Base-by-base conservation (phyloP, 2,113 vertebrate genomes). In the Hyperoodon ampullatus region DNA sequence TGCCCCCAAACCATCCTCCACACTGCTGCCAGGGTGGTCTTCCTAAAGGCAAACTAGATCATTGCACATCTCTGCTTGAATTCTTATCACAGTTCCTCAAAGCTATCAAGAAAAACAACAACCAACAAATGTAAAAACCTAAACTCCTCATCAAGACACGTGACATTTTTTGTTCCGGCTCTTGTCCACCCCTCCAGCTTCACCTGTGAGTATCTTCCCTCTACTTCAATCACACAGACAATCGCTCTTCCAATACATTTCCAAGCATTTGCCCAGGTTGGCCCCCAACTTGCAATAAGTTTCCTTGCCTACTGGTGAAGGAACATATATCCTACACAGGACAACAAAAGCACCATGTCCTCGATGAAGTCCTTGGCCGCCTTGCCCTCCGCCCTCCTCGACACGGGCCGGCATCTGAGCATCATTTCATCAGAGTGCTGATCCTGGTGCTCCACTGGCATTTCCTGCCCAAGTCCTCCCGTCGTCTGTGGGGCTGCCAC, bases 31-130 rank as follows among this genome's bases (percentile, higher is more conserved):
- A 78, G 58, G 24, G 18, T 7, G 26, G 9, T 66, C 61, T 16
- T 78, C 71, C 61, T 53, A 66, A 12, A 78, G 26, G 58, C 55
- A 90, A 78, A 72, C n/a, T 63, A 35, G 10, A 71, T 44, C n/a
- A 53, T 0, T 70, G 26, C 65, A 42, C 16, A 18, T 93, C 71
- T 83, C 75, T 90, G 39, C 72, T 95, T 24, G 70, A 92, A 71
- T 55, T 93, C 60, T 60, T 42, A 70, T 47, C 63, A 66, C 55
- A 70, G 30, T 33, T 85, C 18, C n/a, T 14, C 11, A 47, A 35
- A 61, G 15, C 23, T 96, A 50, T 71, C 35, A 80, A 23, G 87
- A 63, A 74, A 44, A 19, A 16, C 33, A 78, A 14, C 30, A 33
- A 35, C 11, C 28, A 10, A 35, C n/a, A 35, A 19, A 5, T 10